Conservation (phyloP, 2,888 invertebrate genomes). For the Watsonalla binaria region DNA sequence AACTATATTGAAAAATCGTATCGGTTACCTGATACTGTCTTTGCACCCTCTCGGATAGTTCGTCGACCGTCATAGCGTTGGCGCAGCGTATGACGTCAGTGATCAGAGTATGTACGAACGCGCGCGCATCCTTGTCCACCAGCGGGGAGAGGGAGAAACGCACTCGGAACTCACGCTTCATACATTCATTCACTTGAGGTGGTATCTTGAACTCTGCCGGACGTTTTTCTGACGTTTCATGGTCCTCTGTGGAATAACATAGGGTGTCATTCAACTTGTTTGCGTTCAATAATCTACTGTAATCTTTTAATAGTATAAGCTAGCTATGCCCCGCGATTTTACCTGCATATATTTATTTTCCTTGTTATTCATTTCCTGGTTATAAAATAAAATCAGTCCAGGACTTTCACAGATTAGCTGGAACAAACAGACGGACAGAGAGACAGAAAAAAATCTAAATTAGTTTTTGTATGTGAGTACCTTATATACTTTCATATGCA, state of each 20-base stretch:
- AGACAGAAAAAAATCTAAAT: too few species aligned
- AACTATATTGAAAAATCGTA: too few species aligned
- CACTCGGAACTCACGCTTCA: slow-evolving; percentile 68
- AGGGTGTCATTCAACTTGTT: not conserved
- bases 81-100: slow-evolving; percentile 80
- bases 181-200: slow-evolving; percentile 50
- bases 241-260: slow-evolving; percentile 42
- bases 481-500: too few species aligned
- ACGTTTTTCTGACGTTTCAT: slow-evolving; percentile 47
- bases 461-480: too few species aligned
- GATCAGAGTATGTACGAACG: slow-evolving; percentile 83
- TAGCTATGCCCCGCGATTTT: too few species aligned
- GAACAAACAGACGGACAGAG: too few species aligned
- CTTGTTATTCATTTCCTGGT: too few species aligned
- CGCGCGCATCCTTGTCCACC: slow-evolving; percentile 81
- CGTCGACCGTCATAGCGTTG: slow-evolving; percentile 84
- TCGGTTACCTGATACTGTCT: slow-evolving; percentile 91
- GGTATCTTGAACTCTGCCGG: slow-evolving; percentile 62
- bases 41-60: slow-evolving; percentile 93
- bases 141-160: slow-evolving; percentile 54
- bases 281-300: not conserved
- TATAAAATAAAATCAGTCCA: too few species aligned
- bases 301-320: too few species aligned
- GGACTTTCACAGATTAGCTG: too few species aligned
- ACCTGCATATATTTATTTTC: too few species aligned